Evolutionary conservation across 2,113 vertebrate genomes (phyloP).

Genomic region (Pterophyllum scalare): DNA sequence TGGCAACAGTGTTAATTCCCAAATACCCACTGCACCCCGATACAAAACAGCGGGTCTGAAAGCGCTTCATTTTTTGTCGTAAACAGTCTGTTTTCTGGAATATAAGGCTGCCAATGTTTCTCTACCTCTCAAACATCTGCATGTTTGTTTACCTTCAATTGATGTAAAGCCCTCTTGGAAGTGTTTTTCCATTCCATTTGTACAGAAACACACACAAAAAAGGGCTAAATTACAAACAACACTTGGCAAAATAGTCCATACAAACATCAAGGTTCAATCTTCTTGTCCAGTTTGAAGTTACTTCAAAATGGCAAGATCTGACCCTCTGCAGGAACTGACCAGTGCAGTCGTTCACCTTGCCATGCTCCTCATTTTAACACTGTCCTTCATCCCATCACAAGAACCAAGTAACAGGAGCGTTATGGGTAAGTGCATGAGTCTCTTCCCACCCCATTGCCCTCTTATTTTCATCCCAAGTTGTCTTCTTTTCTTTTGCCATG

Average conservation of each 20-base stretch:
- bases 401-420: slow-evolving; percentile 25
- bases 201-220: slow-evolving; percentile 72
- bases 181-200: slow-evolving; percentile 38
- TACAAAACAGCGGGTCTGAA: slow-evolving; percentile 35
- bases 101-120: slow-evolving; percentile 68
- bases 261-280: slow-evolving; percentile 37
- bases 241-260: slow-evolving; percentile 53
- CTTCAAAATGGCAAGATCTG: slow-evolving; percentile 30
- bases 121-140: slow-evolving; percentile 28
- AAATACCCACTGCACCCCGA: slow-evolving; percentile 47
- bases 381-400: slow-evolving; percentile 43
- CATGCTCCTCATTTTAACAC: slow-evolving; percentile 22
- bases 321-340: slow-evolving; percentile 5
- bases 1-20: slow-evolving; percentile 60
- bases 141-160: slow-evolving; percentile 22
- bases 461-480: neutral
- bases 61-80: slow-evolving; percentile 53
- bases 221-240: slow-evolving; percentile 64
- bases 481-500: neutral
- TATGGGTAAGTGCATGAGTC: slow-evolving; percentile 43
- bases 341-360: slow-evolving; percentile 18
- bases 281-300: slow-evolving; percentile 29
- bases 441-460: slow-evolving; percentile 12
- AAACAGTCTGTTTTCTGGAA: slow-evolving; percentile 53
- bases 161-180: slow-evolving; percentile 50